phyloP scores from a whole-genome alignment of 2,797 vertebrate genomes.

The Astyanax mexicanus region DNA sequence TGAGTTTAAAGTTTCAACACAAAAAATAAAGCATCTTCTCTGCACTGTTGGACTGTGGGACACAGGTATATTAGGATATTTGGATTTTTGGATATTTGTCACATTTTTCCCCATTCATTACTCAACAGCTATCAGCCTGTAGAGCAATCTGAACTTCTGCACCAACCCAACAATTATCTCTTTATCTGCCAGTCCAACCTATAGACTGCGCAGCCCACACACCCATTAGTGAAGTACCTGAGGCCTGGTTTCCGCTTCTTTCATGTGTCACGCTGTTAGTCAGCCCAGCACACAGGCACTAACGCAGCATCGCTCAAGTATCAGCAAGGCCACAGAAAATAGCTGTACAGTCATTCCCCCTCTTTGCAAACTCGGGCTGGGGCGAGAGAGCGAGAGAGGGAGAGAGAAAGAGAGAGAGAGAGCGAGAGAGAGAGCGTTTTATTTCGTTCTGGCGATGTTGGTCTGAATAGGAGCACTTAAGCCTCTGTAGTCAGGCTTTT shows the following conservation, averaged over 20 bases:
- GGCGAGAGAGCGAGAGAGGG: slow-evolving; percentile 1
- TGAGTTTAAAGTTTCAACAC: not conserved
- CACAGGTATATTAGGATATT: not conserved
- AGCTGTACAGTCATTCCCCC: slow-evolving; percentile 9
- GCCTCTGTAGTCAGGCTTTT: slow-evolving; percentile 39
- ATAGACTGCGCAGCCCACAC: not conserved
- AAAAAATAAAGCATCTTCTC: not conserved
- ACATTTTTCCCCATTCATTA: not conserved
- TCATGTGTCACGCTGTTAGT: slow-evolving; percentile 13
- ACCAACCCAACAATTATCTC: slow-evolving; percentile 1
- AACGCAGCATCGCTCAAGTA: not conserved
- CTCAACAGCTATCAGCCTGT: not conserved
- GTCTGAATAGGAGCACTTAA: slow-evolving; percentile 48
- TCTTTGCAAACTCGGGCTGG: not conserved
- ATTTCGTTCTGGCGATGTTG: slow-evolving; percentile 30
- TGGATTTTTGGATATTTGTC: not conserved
- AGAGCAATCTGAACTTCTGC: slow-evolving; percentile 1
- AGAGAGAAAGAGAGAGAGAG: slow-evolving; percentile 12
- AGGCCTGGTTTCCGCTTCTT: slow-evolving; percentile 7
- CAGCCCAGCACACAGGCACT: not conserved
- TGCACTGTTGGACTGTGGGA: not conserved
- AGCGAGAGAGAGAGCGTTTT: slow-evolving; percentile 4
- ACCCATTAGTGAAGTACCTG: slow-evolving; percentile 11
- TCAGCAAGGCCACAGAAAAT: slow-evolving; percentile 2
- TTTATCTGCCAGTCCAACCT: slow-evolving; percentile 13